phyloP scores from a whole-genome alignment of 2,113 vertebrate genomes.

The Lepus timidus region DNA sequence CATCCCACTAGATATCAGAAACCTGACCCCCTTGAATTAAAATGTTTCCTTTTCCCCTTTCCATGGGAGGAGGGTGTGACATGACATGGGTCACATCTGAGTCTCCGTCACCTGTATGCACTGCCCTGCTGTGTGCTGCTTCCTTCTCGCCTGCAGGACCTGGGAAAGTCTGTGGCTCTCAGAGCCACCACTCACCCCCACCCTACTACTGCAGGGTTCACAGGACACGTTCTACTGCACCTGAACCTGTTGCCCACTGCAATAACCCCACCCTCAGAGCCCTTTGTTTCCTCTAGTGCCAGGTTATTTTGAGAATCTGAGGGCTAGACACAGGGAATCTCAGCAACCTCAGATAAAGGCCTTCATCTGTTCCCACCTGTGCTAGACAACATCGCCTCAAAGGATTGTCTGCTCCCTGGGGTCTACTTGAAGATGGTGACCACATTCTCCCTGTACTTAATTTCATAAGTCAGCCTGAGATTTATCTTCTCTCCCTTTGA shows the following conservation, averaged over 20 bases:
- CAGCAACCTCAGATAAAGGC: accelerated
- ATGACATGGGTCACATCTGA: neutral
- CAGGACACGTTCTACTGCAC: neutral
- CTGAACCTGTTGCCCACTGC: neutral
- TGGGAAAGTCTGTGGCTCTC: neutral
- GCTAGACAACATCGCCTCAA: neutral
- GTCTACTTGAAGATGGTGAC: neutral
- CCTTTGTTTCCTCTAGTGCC: neutral
- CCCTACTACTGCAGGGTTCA: neutral
- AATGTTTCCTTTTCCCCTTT: neutral
- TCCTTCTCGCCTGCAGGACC: neutral
- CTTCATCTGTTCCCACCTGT: neutral
- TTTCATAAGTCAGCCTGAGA: neutral
- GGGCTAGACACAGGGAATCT: neutral
- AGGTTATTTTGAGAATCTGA: neutral
- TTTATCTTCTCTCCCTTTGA: neutral
- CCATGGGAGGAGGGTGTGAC: neutral
- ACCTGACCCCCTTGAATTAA: neutral
- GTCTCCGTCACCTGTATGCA: neutral
- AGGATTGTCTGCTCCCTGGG: neutral
- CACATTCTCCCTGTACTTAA: neutral
- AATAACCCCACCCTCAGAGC: neutral
- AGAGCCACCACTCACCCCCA: too few species aligned
- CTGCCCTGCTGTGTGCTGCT: too few species aligned
- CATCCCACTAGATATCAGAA: neutral